phyloP scores from a whole-genome alignment of 2,797 vertebrate species.

The Threskiornis aethiopicus region DNA sequence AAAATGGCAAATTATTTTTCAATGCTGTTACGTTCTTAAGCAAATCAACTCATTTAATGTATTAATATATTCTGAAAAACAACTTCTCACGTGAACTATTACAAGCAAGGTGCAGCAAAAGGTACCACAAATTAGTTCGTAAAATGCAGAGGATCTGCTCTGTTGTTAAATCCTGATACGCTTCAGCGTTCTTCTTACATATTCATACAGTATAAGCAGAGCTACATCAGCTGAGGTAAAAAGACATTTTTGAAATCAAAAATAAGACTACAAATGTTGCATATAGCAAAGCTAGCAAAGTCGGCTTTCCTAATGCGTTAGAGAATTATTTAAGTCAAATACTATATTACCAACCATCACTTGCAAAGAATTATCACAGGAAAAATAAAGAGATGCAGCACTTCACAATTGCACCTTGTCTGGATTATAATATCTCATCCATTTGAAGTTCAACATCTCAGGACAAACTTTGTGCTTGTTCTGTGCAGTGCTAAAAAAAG shows the following conservation, averaged over 20 bases:
- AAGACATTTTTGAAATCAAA: not conserved
- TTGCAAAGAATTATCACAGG: not conserved
- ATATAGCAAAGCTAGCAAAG: not conserved
- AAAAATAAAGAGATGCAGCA: not conserved
- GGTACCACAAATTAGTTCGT: not conserved
- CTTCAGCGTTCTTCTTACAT: not conserved
- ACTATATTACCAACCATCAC: not conserved
- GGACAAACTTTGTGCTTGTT: not conserved
- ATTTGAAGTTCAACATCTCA: not conserved
- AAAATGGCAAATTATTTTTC: not conserved
- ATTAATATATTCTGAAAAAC: constrained; percentile 11
- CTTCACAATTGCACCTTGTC: not conserved
- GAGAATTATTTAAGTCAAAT: not conserved
- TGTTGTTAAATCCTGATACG: not conserved
- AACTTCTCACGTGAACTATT: not conserved
- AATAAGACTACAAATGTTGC: not conserved
- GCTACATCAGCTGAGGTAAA: not conserved
- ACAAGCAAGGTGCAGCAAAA: not conserved
- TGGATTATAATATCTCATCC: not conserved
- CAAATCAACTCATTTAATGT: not conserved
- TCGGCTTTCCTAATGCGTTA: not conserved
- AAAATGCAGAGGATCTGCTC: not conserved
- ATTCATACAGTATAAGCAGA: not conserved
- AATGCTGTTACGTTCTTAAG: not conserved
- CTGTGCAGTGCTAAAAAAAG: not conserved